These are phyloP conservation scores for Sus scrofa DNA, from an alignment of 2,113 vertebrate genomes.

Conservation along the genomic window T2T-Sscrofa CM000819.6:43177001-43177500, in stretches of 20 bases:
- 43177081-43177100: background rate
- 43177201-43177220: background rate
- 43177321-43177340: background rate
- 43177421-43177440: background rate
- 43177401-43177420: background rate
- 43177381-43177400: background rate
- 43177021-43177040: background rate
- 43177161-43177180: background rate
- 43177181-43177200: background rate
- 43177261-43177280: background rate
- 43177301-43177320: background rate
- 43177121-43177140: background rate
- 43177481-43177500: background rate
- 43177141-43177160: background rate
- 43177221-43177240: background rate
- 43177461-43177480: background rate
- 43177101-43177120: background rate
- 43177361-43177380: background rate
- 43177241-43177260: background rate
- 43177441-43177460: background rate
- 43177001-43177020: background rate
- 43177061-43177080: background rate
- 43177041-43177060: background rate
- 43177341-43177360: background rate
- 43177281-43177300: background rate